Conservation (phyloP, 2,888 invertebrate species). For the Laspeyria flexula region DNA sequence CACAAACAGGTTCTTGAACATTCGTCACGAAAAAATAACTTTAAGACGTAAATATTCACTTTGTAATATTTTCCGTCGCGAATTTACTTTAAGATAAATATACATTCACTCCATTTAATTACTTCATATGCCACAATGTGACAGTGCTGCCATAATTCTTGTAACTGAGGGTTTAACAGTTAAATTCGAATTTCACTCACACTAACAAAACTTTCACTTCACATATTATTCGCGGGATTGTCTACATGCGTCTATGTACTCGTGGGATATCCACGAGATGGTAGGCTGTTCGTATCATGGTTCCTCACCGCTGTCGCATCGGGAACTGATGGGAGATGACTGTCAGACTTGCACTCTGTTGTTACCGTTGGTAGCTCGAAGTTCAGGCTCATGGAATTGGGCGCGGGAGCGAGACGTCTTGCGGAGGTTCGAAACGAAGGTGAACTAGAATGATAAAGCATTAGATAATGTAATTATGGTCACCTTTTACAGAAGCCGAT, state of each 20-base stretch:
- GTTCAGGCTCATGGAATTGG: conserved; percentile 67
- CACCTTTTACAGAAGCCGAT: no score
- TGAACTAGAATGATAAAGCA: conserved; percentile 61
- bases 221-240: conserved; percentile 25
- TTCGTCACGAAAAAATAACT: no score
- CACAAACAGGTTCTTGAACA: no score
- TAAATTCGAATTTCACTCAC: conserved; percentile 5
- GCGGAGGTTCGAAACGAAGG: conserved; percentile 75
- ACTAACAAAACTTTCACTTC: background rate
- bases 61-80: no score
- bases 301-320: conserved; percentile 52
- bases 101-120: no score
- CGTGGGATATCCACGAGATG: conserved; percentile 79
- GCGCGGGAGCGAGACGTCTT: conserved; percentile 63
- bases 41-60: no score
- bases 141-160: no score
- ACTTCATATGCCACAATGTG: no score
- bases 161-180: background rate
- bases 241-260: conserved; percentile 53
- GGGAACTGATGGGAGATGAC: conserved; percentile 58
- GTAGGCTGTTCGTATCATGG: conserved; percentile 64
- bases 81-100: no score
- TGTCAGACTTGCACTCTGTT: conserved; percentile 79
- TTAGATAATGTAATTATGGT: background rate
- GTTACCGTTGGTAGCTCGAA: conserved; percentile 77